Conservation (phyloP, 2,888 invertebrate species). For the Orthosia incerta region DNA sequence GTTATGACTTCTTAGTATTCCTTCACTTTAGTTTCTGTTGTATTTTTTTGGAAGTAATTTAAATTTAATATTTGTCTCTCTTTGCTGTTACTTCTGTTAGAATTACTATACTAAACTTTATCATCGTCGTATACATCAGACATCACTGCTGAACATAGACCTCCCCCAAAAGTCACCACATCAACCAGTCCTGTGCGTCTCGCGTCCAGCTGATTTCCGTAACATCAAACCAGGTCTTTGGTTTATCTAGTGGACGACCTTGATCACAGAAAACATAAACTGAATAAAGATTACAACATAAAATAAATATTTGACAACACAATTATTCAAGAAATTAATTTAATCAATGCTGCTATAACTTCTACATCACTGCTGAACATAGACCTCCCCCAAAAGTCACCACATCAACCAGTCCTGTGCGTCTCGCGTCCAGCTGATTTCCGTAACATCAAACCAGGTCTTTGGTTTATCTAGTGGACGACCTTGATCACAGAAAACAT, state of each 20-base stretch:
- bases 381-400: no score
- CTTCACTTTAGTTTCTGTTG: constrained; percentile 2
- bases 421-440: no score
- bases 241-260: no score
- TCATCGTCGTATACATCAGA: not conserved
- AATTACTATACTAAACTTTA: not conserved
- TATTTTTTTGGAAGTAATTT: not conserved
- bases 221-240: no score
- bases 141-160: no score
- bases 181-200: no score
- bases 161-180: no score
- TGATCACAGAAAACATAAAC: not conserved
- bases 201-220: no score
- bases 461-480: no score
- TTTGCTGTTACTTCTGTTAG: not conserved
- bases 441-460: no score
- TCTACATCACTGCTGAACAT: no score
- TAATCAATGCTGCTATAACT: not conserved
- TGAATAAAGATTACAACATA: not conserved
- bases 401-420: no score
- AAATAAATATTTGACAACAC: not conserved
- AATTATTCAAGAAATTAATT: not conserved
- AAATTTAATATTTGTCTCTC: not conserved
- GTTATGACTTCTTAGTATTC: not conserved
- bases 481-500: not conserved